Evolutionary conservation across 2,113 vertebrate species (phyloP), one percentile per base, ranked within the genome.

Genomic region (Cercocebus atys): DNA sequence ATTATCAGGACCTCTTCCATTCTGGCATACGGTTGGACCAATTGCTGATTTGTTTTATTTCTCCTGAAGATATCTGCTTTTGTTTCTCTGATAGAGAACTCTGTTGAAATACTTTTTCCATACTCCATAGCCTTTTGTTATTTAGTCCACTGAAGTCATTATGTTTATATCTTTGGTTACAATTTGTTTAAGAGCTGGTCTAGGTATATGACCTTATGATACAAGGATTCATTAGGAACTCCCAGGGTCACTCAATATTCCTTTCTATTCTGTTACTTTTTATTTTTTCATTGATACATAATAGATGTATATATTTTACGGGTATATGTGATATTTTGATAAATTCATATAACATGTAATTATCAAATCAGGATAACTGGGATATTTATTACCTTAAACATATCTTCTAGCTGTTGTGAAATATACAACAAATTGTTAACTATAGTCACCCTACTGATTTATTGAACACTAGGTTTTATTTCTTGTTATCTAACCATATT

Each of bases 71-170:
- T 14, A 66, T 90, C 57, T 88, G 75, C 72, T 89, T 98, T 97
- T 95, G 91, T 97, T 98, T 93, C 96, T 95, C 43, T 59, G 92
- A 40, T 55, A 97, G 66, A 97, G 8, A 64, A 93, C 35, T 50
- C 32, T 78, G 10, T 50, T 55, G 45, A 88, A 32, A 81, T 43
- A 61, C 3, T 93, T 94, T 64, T 55, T 18, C 61, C 2, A 61
- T 43, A 45, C 1, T 8, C 40, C n/a, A 87, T 7, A 45, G 57
- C 2, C 23, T 95, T 83, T 68, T 32, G 30, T 81, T 83, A 52
- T 76, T 82, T 86, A 80, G 20, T 93, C 88, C 72, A 93, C 72
- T 94, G 59, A 50, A 90, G 40, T 86, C 6, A 30, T 81, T 3
- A 88, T 66, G 96, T 90, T 61, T 70, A 57, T 86, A 89, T 88